phyloP scores from a whole-genome alignment of 2,888 invertebrate species.

The Drosophila atripex region DNA sequence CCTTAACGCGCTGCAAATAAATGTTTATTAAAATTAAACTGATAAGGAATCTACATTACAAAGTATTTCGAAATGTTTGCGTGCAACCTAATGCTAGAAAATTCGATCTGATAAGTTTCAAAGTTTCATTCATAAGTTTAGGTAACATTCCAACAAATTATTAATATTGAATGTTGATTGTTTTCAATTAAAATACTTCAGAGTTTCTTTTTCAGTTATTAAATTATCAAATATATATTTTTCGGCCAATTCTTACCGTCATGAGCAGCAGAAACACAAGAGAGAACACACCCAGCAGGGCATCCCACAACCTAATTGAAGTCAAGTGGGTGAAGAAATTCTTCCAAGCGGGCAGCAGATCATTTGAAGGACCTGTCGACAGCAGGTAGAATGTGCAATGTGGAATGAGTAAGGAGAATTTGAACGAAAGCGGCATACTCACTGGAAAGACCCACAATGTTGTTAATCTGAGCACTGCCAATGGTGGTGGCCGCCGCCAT shows the following conservation, averaged over 20 bases:
- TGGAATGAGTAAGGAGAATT: not conserved
- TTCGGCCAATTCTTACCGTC: conserved; percentile 84
- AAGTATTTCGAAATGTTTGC: not conserved
- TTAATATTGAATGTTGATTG: conserved; percentile 14
- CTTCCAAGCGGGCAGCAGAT: conserved; percentile 87
- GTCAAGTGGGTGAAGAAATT: conserved; percentile 87
- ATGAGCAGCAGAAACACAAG: conserved; percentile 87
- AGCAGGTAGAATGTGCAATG: not conserved
- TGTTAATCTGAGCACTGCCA: conserved; percentile 91
- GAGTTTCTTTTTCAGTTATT: not conserved
- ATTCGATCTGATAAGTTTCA: not conserved
- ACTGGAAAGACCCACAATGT: conserved; percentile 88
- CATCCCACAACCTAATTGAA: conserved; percentile 87
- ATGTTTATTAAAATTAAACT: not conserved
- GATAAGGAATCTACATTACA: not conserved
- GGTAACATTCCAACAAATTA: not conserved
- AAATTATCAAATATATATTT: not conserved
- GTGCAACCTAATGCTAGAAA: not conserved
- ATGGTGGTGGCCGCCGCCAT: conserved; percentile 94
- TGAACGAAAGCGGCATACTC: conserved; percentile 52
- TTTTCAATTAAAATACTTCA: conserved; percentile 7
- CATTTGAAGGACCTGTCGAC: conserved; percentile 85
- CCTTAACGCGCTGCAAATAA: conserved; percentile 85
- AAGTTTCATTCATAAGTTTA: not conserved
- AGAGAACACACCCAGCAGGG: conserved; percentile 87